Percentiles rank a stretch among this genome's conserved stretches.
Conservation (phyloP, 2,797 vertebrate genomes). For the Xiphorhynchus erythropygius region DNA sequence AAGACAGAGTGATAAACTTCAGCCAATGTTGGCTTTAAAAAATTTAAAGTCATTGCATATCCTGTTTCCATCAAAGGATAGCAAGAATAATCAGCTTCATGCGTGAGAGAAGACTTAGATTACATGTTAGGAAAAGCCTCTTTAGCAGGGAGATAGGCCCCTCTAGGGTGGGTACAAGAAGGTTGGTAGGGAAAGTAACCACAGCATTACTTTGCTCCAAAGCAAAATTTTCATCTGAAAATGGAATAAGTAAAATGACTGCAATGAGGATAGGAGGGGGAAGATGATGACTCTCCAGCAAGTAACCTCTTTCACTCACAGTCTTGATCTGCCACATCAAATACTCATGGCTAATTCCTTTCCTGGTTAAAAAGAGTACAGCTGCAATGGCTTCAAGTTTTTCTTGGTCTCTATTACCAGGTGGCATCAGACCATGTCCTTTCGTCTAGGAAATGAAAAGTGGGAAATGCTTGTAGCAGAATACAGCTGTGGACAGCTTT, state of each 20-base stretch:
- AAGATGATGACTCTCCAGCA: not conserved
- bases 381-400: not conserved
- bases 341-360: not conserved
- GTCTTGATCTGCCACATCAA: not conserved
- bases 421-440: not conserved
- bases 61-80: constrained; percentile 5
- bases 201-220: not conserved
- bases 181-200: not conserved
- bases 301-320: not conserved
- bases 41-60: constrained; percentile 25
- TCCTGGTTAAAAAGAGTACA: not conserved
- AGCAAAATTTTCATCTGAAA: not conserved
- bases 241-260: not conserved
- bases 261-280: not conserved
- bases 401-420: not conserved
- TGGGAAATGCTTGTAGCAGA: not conserved
- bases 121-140: not conserved
- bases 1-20: constrained; percentile 42
- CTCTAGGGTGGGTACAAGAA: not conserved
- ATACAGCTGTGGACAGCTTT: not conserved
- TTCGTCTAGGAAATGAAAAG: not conserved
- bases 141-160: not conserved
- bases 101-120: constrained; percentile 10
- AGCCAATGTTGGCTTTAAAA: constrained; percentile 34
- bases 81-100: constrained; percentile 44